Evolutionary conservation across 2,888 invertebrate genomes (phyloP), one percentile per base, ranked within the genome.

Genomic region (Ceratothoa steindachneri): DNA sequence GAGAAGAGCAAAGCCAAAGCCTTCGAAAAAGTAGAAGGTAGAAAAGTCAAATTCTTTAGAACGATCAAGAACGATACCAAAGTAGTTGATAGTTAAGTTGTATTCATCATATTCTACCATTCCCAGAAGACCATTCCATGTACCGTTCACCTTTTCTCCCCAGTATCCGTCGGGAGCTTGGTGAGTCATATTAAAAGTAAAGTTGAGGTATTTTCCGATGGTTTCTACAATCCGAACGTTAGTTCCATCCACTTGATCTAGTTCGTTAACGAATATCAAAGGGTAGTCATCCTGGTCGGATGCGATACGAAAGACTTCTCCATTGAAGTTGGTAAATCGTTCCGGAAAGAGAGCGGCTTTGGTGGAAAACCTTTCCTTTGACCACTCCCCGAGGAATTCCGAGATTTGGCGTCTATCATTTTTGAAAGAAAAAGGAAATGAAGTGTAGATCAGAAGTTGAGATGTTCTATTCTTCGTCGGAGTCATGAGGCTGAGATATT

Each of bases 111-210:
- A 60, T 30, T 67, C 69, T 22, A 77, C 74, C 22, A 73, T 71
- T 9, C 77, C 77, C 30, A 77, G 55, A 15, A 77, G 68, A 12
- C 73, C 77, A 22, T 68, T 77, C 68, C 73, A 77, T 2, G 73
- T 74, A 2, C 73, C 77, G 28, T 74, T 77, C 29, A 68, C 68
- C 22, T 70, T 19, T 3, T 74, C 68, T 1, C 77, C 77, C 77
- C 77, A 77, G n/a, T 68, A 31, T 30, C 30, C 68, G 30, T 75
- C 74, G 12, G 31, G 29, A 5, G 74, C 74, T 7, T 55, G 19
- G 0, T 1, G 5, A 2, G 74, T 75, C 7, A 67, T 67, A 2
- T 68, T 68, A 68, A 55, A 75, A 24, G 64, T 68, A 24, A 75
- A 75, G 64, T 75, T 75, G 24, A 75, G 71, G 71, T 71, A 75